These are phyloP conservation scores for Lumbricus terrestris DNA, from an alignment of 2,888 invertebrate species.

Conservation along the genomic window DNA sequence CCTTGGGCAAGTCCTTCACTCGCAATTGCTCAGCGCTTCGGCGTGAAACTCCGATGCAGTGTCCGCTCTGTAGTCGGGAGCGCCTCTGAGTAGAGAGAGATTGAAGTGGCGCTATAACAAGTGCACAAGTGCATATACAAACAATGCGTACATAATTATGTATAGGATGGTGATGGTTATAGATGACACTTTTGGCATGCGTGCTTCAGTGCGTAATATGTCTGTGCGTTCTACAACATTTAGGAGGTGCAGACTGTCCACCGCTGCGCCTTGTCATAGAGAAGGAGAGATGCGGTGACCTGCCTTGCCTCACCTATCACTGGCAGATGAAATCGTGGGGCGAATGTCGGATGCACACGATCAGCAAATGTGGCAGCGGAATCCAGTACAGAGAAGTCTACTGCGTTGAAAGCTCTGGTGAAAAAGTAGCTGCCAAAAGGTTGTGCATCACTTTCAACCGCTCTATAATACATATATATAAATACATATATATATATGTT, in stretches of 20 bases:
- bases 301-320: conserved; percentile 35
- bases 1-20: no score
- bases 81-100: no score
- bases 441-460: conserved; percentile 19
- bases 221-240: neutral
- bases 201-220: neutral
- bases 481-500: no score
- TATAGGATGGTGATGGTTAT: no score
- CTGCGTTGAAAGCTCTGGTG: conserved; percentile 30
- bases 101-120: no score
- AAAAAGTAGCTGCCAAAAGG: conserved; percentile 35
- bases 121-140: no score
- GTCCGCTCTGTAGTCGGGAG: no score
- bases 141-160: no score
- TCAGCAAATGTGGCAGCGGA: conserved; percentile 32
- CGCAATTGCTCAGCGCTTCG: no score
- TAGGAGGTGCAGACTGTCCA: conserved; percentile 39
- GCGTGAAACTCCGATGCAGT: no score
- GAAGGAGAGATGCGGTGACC: conserved; percentile 34
- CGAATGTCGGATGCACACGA: conserved; percentile 10
- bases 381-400: conserved; percentile 32
- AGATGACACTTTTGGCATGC: no score
- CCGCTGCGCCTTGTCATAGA: conserved; percentile 33
- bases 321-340: conserved; percentile 34
- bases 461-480: no score